Evolutionary conservation across 2,797 vertebrate genomes (phyloP).

Genomic region (Eupleurogrammus muticus): DNA sequence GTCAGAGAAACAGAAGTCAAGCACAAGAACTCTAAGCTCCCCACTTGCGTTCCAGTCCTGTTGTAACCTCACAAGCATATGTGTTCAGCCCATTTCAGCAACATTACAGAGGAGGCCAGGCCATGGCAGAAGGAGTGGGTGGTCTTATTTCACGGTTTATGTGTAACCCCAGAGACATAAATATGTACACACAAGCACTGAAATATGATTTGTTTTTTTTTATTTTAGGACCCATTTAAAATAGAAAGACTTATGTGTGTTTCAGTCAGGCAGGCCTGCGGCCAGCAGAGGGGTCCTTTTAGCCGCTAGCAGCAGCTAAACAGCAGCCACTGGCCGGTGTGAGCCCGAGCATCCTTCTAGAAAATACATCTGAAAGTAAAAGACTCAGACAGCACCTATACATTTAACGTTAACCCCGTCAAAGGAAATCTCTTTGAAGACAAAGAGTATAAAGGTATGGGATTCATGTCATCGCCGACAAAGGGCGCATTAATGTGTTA

Average conservation of each 20-base stretch:
- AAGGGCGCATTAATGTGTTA: constrained; percentile 3
- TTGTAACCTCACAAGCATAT: no score
- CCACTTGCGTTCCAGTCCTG: no score
- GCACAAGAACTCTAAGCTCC: no score
- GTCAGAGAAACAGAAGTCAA: no score
- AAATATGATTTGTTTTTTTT: no score
- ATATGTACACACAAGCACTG: no score
- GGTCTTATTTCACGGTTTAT: no score
- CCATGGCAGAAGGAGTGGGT: no score
- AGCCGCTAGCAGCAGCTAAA: constrained; percentile 55
- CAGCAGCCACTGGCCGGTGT: constrained; percentile 57
- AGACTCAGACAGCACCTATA: constrained; percentile 39
- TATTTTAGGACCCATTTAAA: neutral
- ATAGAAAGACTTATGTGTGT: neutral
- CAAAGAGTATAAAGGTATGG: constrained; percentile 84
- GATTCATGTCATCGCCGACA: neutral
- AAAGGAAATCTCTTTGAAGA: constrained; percentile 77
- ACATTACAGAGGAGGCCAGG: no score
- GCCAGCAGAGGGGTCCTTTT: constrained; percentile 69
- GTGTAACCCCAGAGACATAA: no score
- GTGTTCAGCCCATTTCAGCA: no score
- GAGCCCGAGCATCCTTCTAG: constrained; percentile 72
- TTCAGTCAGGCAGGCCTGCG: constrained; percentile 57
- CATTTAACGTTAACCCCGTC: constrained; percentile 41
- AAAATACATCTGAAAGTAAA: constrained; percentile 62